These are phyloP conservation scores for Corydoras maculifer DNA, from an alignment of 2,113 vertebrate species.

Conservation along the genomic window DNA sequence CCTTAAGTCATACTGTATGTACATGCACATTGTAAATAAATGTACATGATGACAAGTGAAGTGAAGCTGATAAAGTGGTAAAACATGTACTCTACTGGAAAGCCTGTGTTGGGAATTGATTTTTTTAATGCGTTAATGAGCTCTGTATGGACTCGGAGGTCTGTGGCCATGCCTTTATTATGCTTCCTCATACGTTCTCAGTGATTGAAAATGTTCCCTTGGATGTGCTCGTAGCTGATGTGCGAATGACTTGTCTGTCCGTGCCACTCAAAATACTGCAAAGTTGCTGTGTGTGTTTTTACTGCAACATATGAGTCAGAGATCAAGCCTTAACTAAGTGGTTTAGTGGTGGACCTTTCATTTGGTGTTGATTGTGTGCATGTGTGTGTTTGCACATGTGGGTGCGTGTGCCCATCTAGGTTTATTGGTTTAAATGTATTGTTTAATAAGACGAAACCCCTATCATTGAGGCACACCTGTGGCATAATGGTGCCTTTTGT, in stretches of 20 bases:
- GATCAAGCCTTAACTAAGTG: conserved; percentile 20
- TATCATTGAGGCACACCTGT: conserved; percentile 44
- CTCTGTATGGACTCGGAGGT: neutral
- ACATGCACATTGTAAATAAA: neutral
- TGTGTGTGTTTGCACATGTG: neutral
- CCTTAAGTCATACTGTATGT: no score
- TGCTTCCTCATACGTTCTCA: neutral
- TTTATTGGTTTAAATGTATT: conserved; percentile 42
- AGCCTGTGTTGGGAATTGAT: neutral
- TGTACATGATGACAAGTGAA: neutral
- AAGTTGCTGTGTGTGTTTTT: neutral
- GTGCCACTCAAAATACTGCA: neutral
- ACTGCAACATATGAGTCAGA: conserved; percentile 4
- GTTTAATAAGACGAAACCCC: conserved; percentile 36
- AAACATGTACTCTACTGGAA: neutral
- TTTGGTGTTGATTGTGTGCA: conserved; percentile 8
- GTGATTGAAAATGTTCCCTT: neutral
- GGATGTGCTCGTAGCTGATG: neutral
- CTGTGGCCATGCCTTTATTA: neutral
- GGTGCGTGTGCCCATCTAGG: neutral
- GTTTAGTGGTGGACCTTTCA: conserved; percentile 25
- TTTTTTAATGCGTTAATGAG: conserved; percentile 11
- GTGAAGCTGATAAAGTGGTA: neutral
- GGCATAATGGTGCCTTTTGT: conserved; percentile 45
- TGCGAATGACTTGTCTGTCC: neutral